A percentile compares a stretch with the other conserved stretches of the same genome.
Evolutionary conservation across 2,797 vertebrate genomes (phyloP).

Genomic region (Falco columbarius): DNA sequence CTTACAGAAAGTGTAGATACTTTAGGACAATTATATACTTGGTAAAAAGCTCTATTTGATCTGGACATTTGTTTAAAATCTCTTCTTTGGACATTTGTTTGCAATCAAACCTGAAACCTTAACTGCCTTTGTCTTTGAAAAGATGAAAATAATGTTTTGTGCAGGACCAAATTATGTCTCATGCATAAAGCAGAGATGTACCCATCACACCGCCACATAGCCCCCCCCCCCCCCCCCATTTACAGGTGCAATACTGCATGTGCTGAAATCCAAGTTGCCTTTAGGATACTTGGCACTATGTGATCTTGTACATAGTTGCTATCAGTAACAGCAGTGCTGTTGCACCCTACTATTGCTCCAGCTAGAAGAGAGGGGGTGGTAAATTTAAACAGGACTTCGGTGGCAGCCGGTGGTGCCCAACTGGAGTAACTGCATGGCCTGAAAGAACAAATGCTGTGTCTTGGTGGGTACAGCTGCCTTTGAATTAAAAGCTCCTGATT

Average conservation of each 20-base stretch:
- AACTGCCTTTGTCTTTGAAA: background rate
- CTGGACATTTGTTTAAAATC: background rate
- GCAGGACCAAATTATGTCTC: background rate
- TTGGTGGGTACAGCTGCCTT: background rate
- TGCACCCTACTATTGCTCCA: background rate
- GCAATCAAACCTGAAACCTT: background rate
- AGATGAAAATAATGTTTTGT: background rate
- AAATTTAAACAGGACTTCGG: background rate
- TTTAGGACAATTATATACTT: background rate
- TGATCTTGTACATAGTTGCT: background rate
- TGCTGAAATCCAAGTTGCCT: background rate
- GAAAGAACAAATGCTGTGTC: background rate
- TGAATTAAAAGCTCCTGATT: background rate
- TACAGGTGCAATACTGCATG: background rate
- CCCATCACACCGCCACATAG: background rate
- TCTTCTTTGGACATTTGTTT: background rate
- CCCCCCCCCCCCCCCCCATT: no score
- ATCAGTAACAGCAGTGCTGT: background rate
- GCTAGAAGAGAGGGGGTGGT: background rate
- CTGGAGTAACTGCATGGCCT: background rate
- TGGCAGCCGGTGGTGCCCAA: background rate
- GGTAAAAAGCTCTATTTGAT: background rate
- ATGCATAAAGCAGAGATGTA: background rate
- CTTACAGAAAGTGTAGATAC: background rate
- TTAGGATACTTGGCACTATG: background rate